Base-by-base conservation (phyloP, 2,888 invertebrate genomes). In the Ferrisia virgata region DNA sequence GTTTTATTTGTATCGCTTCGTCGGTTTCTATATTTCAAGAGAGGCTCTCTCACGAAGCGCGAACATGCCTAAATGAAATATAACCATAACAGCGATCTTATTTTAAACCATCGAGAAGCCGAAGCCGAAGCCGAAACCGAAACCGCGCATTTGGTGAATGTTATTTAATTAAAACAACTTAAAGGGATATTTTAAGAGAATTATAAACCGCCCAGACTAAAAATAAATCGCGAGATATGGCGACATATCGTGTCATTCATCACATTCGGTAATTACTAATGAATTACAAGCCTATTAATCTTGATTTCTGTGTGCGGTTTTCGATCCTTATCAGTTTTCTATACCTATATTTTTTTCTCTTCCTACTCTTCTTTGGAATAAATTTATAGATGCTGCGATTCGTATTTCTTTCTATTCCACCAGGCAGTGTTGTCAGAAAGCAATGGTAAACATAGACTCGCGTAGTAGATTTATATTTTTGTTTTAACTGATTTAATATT, bases 201-300 rank as follows among this genome's bases (percentile, higher is more conserved):
- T 69, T 31, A 31, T 69, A 40, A 6, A 69, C 31, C 69, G 69
- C 69, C 69, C 31, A 69, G 69, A 79, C 79, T 39, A 79, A 79
- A 69, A 79, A 79, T 79, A 79, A 43, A 79, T 43, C 40, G 40
- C 28, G 40, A 40, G 33, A 40, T 78, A 39, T 40, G 79, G 25
- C 79, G 79, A 79, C 79, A 28, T 43, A 43, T 79, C 79, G 18
- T 43, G 43, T 79, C 79, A 79, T 43, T 79, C 79, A 15, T 79
- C 79, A 40, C 28, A 43, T 79, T 79, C 79, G 79, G 79, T 79
- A 79, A 79, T 79, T 79, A 79, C 79, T 28, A 43, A 79, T 43
- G 79, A 79, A 79, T 79, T 79, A 79, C 79, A 43, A 13, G 79
- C 36, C 43, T 40, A 79, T 79, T 43, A 79, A 39, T 79, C 28